Percentiles rank a stretch among this genome's conserved stretches.
These are phyloP conservation scores for Lepidostoma basale DNA, from an alignment of 1,140 invertebrate genomes.

Conservation along the genomic window DNA sequence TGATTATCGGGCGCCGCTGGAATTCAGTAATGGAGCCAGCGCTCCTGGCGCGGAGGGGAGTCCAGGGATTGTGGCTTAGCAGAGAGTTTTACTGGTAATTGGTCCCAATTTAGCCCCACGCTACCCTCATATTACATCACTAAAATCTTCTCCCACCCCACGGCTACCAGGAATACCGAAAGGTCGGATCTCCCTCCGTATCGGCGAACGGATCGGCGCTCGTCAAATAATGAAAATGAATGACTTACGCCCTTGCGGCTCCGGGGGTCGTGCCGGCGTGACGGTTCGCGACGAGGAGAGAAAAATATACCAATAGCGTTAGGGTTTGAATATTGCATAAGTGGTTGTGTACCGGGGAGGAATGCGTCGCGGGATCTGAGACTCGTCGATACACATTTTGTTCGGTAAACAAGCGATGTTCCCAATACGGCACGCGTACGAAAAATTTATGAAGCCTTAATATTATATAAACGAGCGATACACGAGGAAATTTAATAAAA, in stretches of 20 bases:
- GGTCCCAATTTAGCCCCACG: conserved; percentile 67
- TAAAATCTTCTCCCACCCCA: conserved; percentile 47
- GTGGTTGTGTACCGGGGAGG: conserved; percentile 36
- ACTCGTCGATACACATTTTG: conserved; percentile 33
- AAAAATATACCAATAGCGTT: conserved; percentile 39
- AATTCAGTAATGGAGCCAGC: conserved; percentile 33
- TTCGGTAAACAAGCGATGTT: conserved; percentile 37
- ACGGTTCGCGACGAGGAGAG: conserved; percentile 24
- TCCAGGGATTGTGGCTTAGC: conserved; percentile 50
- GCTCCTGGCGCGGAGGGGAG: conserved; percentile 36
- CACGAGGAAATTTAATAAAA: conserved; percentile 41
- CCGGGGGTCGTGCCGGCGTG: conserved; percentile 15
- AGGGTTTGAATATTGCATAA: conserved; percentile 45
- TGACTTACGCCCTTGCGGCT: conserved; percentile 17
- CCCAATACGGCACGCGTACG: conserved; percentile 36
- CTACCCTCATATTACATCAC: conserved; percentile 47
- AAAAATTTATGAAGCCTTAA: conserved; percentile 38
- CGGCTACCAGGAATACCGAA: conserved; percentile 47
- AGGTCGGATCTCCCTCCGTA: conserved; percentile 11
- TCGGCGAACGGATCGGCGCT: conserved; percentile 16
- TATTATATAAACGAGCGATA: conserved; percentile 34
- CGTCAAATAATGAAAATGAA: not conserved
- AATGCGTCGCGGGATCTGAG: not conserved
- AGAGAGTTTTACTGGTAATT: conserved; percentile 74
- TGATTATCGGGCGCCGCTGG: conserved; percentile 33